Evolutionary conservation across 2,888 invertebrate species (phyloP).

Genomic region (Lasius platythorax): DNA sequence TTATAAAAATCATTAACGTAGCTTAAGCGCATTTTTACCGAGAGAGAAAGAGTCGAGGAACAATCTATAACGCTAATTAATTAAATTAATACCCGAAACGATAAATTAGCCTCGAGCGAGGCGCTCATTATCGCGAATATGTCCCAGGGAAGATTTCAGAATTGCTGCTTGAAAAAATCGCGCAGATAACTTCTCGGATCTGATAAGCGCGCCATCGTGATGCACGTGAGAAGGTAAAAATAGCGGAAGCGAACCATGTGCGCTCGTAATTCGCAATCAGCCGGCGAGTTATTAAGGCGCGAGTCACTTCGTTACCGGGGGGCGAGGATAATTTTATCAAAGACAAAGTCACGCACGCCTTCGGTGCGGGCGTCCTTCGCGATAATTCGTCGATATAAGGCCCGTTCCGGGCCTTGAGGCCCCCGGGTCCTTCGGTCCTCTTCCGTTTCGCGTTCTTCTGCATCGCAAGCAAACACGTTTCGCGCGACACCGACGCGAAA

Average conservation of each 20-base stretch:
- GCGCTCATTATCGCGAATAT: slow-evolving; percentile 3
- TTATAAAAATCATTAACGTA: background rate
- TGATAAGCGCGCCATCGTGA: slow-evolving; percentile 5
- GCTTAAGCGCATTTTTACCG: background rate
- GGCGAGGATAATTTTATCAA: slow-evolving; percentile 50
- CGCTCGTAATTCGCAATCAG: slow-evolving; percentile 69
- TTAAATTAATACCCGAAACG: background rate
- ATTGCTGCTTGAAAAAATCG: slow-evolving; percentile 25
- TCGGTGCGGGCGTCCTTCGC: slow-evolving; percentile 37
- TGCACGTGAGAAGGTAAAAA: slow-evolving; percentile 20
- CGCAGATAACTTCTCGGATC: slow-evolving; percentile 25
- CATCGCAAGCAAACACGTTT: background rate
- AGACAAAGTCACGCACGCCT: slow-evolving; percentile 46
- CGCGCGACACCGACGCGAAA: slow-evolving; percentile 1
- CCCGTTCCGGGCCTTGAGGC: slow-evolving; percentile 36
- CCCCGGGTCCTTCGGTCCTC: background rate
- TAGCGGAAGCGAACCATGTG: background rate
- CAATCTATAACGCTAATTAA: slow-evolving; percentile 15
- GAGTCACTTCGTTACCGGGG: slow-evolving; percentile 43
- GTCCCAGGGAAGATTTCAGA: slow-evolving; percentile 2
- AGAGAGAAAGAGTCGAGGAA: background rate
- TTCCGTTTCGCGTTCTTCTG: background rate
- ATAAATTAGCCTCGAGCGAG: background rate
- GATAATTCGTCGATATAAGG: slow-evolving; percentile 47
- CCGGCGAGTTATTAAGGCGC: slow-evolving; percentile 58